Conservation (phyloP, 2,113 vertebrate species). For the Gila orcuttii region DNA sequence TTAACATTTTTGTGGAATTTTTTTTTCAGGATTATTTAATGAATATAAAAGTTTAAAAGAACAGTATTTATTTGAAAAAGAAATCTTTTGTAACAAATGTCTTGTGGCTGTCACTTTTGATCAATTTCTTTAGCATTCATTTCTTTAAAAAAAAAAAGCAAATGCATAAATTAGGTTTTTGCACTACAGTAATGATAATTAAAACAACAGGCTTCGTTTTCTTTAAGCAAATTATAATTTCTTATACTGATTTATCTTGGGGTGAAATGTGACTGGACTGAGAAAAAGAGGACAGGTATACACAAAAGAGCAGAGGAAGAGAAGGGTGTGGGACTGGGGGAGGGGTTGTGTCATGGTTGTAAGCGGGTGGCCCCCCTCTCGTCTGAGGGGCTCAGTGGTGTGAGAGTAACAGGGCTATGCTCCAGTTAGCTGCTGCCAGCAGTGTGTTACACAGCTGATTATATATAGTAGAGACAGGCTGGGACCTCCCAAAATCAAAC, state of each 20-base stretch:
- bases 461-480: conserved; percentile 32
- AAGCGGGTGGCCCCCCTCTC: conserved; percentile 29
- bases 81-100: background rate
- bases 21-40: background rate
- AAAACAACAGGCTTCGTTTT: background rate
- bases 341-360: conserved; percentile 29
- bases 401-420: conserved; percentile 70
- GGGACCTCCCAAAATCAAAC: conserved; percentile 19
- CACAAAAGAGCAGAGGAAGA: conserved; percentile 18
- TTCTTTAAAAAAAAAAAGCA: background rate
- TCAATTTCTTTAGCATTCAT: background rate
- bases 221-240: background rate
- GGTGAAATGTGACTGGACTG: background rate
- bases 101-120: background rate
- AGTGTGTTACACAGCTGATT: conserved; percentile 30
- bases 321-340: background rate
- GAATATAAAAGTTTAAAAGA: background rate
- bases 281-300: conserved; percentile 15
- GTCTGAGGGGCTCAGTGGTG: conserved; percentile 62
- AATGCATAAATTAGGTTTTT: no score
- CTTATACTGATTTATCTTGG: background rate
- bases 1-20: background rate
- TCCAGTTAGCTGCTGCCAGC: conserved; percentile 63
- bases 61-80: background rate
- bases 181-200: background rate